Base-by-base conservation (phyloP, 2,888 invertebrate genomes). In the Limnephilus lunatus region DNA sequence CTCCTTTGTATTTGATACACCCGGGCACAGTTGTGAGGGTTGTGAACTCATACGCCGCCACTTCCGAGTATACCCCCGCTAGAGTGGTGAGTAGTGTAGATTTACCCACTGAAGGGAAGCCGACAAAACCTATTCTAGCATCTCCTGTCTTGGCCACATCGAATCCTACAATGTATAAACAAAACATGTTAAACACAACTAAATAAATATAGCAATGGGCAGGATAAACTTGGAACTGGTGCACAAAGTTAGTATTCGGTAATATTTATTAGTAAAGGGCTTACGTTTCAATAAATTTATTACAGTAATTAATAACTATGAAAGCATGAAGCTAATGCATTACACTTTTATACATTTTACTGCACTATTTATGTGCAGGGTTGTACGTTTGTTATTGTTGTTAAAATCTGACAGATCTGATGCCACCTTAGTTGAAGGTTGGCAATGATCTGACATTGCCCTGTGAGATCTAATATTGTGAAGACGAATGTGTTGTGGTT, bases 141-240 rank as follows among this genome's bases (percentile, higher is more conserved):
- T 99, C 99, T 94, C 99, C 99, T 94, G 99, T 99, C 96, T 99
- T 99, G 2, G 99, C 99, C 31, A 99, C 99, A 96, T 99, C 99
- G 95, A 99, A 99, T 92, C 98, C 97, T 96, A 95, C 91, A 95
- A n/a, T 9, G 9, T n/a, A 68, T n/a, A n/a, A 68, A n/a, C 25
- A 68, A 5, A 68, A 68, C 68, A 68, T n/a, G 68, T 9, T 68
- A 93, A 88, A 90, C 32, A 30, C n/a, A 88, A 68, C 25, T 7
- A 68, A 68, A 68, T 68, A 68, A 68, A n/a, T 7, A 68, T 68
- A 82, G 14, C 31, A 82, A 82, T 32, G 82, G 32, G 19, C 30
- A 32, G 82, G 19, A 82, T 32, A 19, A 31, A 82, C 30, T 82
- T 82, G 15, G 30, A 35, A 35, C 35, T 19, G 53, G 19, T 25